Evolutionary conservation across 2,797 vertebrate genomes (phyloP).

Genomic region (Spheniscus humboldti): DNA sequence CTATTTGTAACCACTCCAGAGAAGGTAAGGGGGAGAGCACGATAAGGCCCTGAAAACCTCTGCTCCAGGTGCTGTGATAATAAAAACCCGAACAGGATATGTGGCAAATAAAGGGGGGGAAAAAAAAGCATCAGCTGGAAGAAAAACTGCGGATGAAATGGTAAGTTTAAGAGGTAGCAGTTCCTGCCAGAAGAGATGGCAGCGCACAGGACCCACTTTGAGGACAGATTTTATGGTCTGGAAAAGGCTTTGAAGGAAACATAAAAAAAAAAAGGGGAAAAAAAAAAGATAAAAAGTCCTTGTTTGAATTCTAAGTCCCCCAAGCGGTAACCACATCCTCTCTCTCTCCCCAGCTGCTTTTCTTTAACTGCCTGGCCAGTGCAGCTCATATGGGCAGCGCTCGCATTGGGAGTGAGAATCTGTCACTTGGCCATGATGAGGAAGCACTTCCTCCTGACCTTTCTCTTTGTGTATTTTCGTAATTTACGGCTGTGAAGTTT

Average conservation of each 20-base stretch:
- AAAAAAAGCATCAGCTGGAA: background rate
- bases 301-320: background rate
- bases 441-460: slow-evolving; percentile 50
- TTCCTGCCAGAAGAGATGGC: background rate
- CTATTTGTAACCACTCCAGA: background rate
- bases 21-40: background rate
- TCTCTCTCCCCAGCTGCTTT: background rate
- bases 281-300: background rate
- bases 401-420: background rate
- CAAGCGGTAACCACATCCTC: slow-evolving; percentile 52
- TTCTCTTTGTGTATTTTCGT: background rate
- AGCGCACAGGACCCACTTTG: background rate
- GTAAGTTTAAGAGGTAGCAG: background rate
- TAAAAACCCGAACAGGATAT: background rate
- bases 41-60: background rate
- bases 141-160: background rate
- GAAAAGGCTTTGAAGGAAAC: slow-evolving; percentile 35
- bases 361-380: background rate
- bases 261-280: fast-evolving
- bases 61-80: background rate
- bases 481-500: slow-evolving; percentile 32
- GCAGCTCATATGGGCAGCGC: background rate
- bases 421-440: slow-evolving; percentile 20
- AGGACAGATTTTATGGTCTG: background rate
- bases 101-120: background rate